Conservation (phyloP, 2,888 invertebrate genomes). For the Sialis fuliginosa region DNA sequence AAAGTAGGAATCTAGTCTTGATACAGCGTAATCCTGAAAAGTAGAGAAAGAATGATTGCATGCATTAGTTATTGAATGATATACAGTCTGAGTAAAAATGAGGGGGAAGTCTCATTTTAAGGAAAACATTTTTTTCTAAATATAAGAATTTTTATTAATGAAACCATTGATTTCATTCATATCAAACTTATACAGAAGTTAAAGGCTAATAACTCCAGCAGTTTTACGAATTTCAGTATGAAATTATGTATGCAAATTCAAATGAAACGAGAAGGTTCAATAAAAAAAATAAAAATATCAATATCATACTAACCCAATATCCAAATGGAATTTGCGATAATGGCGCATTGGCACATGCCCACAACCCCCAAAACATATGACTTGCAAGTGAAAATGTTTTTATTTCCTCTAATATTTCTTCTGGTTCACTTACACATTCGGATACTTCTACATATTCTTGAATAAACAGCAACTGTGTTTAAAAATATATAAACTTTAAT, state of each 20-base stretch:
- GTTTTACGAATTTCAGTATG: too few relatives aligned
- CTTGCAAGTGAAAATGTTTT: constrained; percentile 70
- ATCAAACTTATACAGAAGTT: neutral
- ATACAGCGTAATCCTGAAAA: constrained; percentile 46
- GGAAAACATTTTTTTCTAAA: too few relatives aligned
- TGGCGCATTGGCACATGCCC: constrained; percentile 79
- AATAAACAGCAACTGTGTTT: constrained; percentile 20
- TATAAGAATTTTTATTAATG: too few relatives aligned
- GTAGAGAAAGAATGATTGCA: constrained; percentile 1
- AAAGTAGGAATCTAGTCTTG: constrained; percentile 39
- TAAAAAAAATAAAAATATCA: neutral
- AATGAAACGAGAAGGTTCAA: neutral
- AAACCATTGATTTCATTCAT: neutral
- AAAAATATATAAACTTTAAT: too few relatives aligned
- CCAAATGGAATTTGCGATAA: constrained; percentile 84
- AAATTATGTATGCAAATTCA: neutral
- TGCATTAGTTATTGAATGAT: too few relatives aligned
- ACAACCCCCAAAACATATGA: constrained; percentile 87
- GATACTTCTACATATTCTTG: constrained; percentile 35
- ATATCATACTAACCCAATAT: constrained; percentile 58
- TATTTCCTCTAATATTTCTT: constrained; percentile 41
- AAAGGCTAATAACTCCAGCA: neutral
- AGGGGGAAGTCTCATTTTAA: too few relatives aligned
- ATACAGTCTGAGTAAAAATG: too few relatives aligned
- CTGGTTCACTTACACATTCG: constrained; percentile 19